Evolutionary conservation across 2,888 invertebrate species (phyloP), one percentile per base, ranked within the genome.

Genomic region (Hypsopygia costalis): DNA sequence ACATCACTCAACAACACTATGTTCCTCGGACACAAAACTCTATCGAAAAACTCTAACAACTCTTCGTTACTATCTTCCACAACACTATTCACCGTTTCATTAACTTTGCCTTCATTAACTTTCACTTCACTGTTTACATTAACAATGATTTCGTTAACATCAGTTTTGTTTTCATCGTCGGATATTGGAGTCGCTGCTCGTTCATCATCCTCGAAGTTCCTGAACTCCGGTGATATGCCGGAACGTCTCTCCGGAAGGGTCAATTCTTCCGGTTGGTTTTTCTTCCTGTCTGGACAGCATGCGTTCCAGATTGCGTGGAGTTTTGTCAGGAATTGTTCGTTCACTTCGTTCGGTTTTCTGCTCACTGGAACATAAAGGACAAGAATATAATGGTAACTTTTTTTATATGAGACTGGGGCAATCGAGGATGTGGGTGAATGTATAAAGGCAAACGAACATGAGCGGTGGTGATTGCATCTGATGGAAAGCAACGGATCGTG

Each of bases 21-120:
- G 40, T 88, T 88, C 7, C 88, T 60, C 0, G 85, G 74, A 46
- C 87, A 83, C 8, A 89, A 45, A 0, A 88, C 62, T 0, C 82
- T 58, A n/a, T 80, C 71, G 36, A 89, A 89, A 41, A 71, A 76
- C 41, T 74, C 73, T 1, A 78, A 41, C 0, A 60, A 40, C 22
- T 42, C 51, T 1, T 41, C 40, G 4, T 52, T 50, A 5, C n/a
- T n/a, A n/a, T n/a, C n/a, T n/a, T 58, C 51, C 0, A 34, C 6
- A 0, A 11, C 36, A 28, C 39, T 45, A 4, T 38, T 35, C 6
- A 38, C 42, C 16, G 16, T 16, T 2, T 46, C 48, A 34, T 41
- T 52, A 33, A 22, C 21, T 6, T 38, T 35, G 5, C 36, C 42
- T 2, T 46, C 48, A 34, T 41, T 52, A 33, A 22, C 21, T n/a